Evolutionary conservation across 1,140 invertebrate genomes (phyloP), one percentile per base, ranked within the genome.

Genomic region (Drosophila malerkotliana): DNA sequence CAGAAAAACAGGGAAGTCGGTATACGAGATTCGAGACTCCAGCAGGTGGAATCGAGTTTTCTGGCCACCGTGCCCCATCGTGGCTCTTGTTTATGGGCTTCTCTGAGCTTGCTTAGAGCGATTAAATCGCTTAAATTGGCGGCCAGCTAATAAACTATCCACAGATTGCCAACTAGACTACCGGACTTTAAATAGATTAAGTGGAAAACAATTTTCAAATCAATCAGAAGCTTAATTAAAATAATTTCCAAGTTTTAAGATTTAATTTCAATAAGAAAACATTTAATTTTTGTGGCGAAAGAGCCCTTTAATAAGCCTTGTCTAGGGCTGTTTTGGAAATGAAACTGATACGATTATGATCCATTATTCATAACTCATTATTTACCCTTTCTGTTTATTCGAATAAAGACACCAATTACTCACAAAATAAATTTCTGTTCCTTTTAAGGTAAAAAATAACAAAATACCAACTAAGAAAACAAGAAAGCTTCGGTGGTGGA

Each of bases 101-200:
- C 44, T 21, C 24, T 74, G 47, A 73, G 55, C 71, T 64, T 4
- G 72, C 72, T 73, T 37, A 21, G 39, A 56, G 59, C 64, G 71
- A 73, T 73, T 73, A 73, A 73, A 62, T 73, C 51, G 69, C 51
- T 73, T 44, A 63, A 63, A 73, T 63, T 63, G 69, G 34, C 18
- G 28, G 41, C 39, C 49, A 54, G 57, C 67, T 41, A 41, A 61
- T 72, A 72, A 61, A 72, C 67, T 39, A 72, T 67, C 12, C 9
- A 12, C 9, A 41, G 18, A 77, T 75, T 41, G 55, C 28, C 15
- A 10, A 30, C 24, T 9, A 9, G 1, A 53, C 26, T 8, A 6
- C 7, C 15, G 2, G 48, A 39, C 63, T 56, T 59, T 37, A 30
- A 79, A 57, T 62, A 67, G 54, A 73, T 15, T 79, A 66, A 74